Conservation (phyloP, 1,140 invertebrate species). For the Rhynchophorus ferrugineus region DNA sequence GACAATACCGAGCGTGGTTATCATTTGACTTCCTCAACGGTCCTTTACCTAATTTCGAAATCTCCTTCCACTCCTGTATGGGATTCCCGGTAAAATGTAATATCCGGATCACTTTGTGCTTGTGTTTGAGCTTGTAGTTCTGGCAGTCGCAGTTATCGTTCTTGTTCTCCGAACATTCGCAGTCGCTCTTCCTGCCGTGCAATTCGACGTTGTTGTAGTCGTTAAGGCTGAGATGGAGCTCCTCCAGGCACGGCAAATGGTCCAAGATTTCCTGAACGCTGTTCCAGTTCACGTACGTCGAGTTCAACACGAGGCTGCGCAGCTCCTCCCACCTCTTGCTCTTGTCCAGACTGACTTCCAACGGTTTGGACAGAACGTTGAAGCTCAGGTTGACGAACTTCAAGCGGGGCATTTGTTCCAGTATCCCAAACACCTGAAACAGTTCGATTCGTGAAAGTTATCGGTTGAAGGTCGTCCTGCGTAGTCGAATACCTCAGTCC, state of each 20-base stretch:
- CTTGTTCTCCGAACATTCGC: slow-evolving; percentile 25
- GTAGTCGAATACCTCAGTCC: slow-evolving; percentile 64
- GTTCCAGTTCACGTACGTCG: slow-evolving; percentile 75
- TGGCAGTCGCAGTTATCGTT: slow-evolving; percentile 29
- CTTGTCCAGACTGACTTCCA: slow-evolving; percentile 40
- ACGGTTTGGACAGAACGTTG: slow-evolving; percentile 65
- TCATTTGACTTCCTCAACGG: too few species aligned
- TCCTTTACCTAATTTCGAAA: slow-evolving; percentile 60
- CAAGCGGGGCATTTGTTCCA: slow-evolving; percentile 77
- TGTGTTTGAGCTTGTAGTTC: slow-evolving; percentile 40
- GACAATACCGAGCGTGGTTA: too few species aligned
- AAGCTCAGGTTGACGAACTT: slow-evolving; percentile 88
- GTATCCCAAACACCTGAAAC: slow-evolving; percentile 69
- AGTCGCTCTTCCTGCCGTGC: slow-evolving; percentile 22
- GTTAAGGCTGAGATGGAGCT: slow-evolving; percentile 84
- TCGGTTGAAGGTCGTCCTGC: neutral
- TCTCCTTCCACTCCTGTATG: slow-evolving; percentile 70
- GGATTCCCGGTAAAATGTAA: slow-evolving; percentile 80
- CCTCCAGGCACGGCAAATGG: slow-evolving; percentile 69
- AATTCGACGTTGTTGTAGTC: slow-evolving; percentile 67
- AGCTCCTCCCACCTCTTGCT: slow-evolving; percentile 51
- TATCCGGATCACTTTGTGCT: slow-evolving; percentile 59
- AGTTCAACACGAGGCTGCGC: slow-evolving; percentile 75
- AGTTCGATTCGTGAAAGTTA: neutral
- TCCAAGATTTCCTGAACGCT: slow-evolving; percentile 70